These are phyloP conservation scores for Rallus limicola DNA, from an alignment of 2,113 vertebrate species.

Conservation along the genomic window DNA sequence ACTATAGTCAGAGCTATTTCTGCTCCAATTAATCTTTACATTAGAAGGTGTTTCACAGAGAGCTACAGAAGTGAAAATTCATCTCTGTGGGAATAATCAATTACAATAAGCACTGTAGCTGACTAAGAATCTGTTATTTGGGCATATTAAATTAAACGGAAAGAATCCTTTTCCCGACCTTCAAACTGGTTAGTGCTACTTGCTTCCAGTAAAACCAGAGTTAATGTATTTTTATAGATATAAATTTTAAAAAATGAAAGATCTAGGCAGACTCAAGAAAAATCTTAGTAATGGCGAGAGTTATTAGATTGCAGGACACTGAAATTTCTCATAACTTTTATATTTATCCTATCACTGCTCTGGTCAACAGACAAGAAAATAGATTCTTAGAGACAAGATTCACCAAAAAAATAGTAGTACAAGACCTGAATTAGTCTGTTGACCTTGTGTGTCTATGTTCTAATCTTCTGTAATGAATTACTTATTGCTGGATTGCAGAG, in stretches of 20 bases:
- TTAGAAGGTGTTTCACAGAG: neutral
- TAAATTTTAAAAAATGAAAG: neutral
- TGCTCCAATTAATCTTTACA: slow-evolving; percentile 14
- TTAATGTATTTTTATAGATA: neutral
- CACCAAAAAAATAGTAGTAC: neutral
- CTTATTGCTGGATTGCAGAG: neutral
- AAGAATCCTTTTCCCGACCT: neutral
- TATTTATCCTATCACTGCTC: neutral
- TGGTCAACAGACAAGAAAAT: neutral
- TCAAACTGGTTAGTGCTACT: neutral
- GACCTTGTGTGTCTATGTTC: neutral
- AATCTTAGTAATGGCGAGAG: neutral
- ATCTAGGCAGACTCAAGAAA: neutral
- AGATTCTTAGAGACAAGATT: neutral
- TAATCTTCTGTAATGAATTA: neutral
- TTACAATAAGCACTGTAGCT: neutral
- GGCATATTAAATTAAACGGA: slow-evolving; percentile 16
- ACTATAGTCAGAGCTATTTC: neutral
- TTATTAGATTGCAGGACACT: neutral
- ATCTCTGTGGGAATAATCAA: slow-evolving; percentile 16
- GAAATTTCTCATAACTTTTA: neutral
- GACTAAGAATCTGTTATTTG: neutral
- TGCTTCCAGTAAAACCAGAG: neutral
- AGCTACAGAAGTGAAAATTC: slow-evolving; percentile 6
- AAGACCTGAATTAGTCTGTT: neutral